phyloP scores from a whole-genome alignment of 2,113 vertebrate genomes.

The Astatotilapia flaviijosephi region DNA sequence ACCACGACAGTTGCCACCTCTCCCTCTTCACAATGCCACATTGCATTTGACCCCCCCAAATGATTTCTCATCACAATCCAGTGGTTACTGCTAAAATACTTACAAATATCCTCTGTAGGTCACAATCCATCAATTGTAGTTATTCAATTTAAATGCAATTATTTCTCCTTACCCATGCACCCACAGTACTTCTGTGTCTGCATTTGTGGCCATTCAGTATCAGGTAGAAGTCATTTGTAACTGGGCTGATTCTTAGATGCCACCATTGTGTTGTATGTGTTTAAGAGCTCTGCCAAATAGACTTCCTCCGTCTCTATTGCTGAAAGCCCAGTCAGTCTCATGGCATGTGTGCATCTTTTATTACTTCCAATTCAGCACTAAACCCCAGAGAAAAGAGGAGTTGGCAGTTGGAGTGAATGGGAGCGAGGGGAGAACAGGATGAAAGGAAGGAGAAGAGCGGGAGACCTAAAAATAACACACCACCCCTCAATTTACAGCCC shows the following conservation, averaged over 20 bases:
- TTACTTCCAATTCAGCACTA: constrained; percentile 42
- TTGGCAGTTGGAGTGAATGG: constrained; percentile 26
- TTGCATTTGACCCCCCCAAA: neutral
- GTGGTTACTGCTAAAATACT: neutral
- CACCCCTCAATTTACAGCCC: neutral
- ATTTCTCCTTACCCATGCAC: neutral
- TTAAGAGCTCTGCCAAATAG: constrained; percentile 37
- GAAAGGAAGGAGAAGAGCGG: constrained; percentile 41
- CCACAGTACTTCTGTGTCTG: neutral
- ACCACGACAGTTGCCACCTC: neutral
- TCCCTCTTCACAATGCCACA: neutral
- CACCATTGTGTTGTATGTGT: constrained; percentile 14
- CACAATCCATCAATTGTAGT: neutral
- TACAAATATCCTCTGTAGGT: neutral
- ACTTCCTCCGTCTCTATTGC: constrained; percentile 40
- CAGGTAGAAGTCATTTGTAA: neutral
- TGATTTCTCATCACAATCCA: neutral
- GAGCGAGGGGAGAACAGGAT: constrained; percentile 32
- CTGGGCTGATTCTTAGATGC: neutral
- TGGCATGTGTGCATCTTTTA: constrained; percentile 52
- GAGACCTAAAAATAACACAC: constrained; percentile 52
- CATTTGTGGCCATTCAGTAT: neutral
- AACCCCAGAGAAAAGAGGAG: constrained; percentile 50
- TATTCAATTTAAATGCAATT: neutral
- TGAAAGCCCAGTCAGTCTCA: constrained; percentile 27